Base-by-base conservation (phyloP, 2,888 invertebrate genomes). In the Lasioglossum marginatum region DNA sequence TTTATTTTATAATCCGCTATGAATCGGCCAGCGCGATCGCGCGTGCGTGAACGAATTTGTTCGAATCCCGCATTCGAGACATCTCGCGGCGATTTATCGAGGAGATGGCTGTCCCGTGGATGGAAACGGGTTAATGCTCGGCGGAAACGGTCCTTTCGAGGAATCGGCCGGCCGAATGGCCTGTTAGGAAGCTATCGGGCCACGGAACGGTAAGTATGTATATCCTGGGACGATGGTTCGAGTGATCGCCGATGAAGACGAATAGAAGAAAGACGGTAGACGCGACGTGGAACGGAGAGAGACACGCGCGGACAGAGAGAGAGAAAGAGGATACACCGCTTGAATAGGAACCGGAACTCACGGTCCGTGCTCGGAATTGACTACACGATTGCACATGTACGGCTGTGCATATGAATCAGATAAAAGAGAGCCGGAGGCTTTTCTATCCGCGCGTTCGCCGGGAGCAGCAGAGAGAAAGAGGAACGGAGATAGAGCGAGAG, bases 331-430 rank as follows among this genome's bases (percentile, higher is more conserved):
- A 92, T 88, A 87, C 63, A 34, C 86, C 80, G 84, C 88, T 91
- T 88, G 90, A 92, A 94, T 94, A 94, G 94, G 93, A 94, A 94
- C 94, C 94, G 94, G 94, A 94, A 94, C 93, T 92, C 89, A 82
- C 79, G 88, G 86, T 93, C 88, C 94, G 94, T 94, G 94, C 93
- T 92, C 91, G 91, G 94, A 94, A 94, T 94, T 89, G 93, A 91
- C 90, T 93, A 93, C 90, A 81, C 90, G 90, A 91, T 90, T 91
- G 91, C 91, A 89, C 91, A 82, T 79, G 89, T 88, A 89, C 90
- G 88, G 87, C 83, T 87, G 87, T 91, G 94, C 93, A 94, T 94
- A 94, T 88, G 91, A 94, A 94, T 88, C 89, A 87, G 91, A 90
- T 86, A 88, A 85, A 85, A 86, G 88, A 82, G 87, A 74, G 79